phyloP scores from a whole-genome alignment of 64 coral and sea anemone species.

The Porites lutea region DNA sequence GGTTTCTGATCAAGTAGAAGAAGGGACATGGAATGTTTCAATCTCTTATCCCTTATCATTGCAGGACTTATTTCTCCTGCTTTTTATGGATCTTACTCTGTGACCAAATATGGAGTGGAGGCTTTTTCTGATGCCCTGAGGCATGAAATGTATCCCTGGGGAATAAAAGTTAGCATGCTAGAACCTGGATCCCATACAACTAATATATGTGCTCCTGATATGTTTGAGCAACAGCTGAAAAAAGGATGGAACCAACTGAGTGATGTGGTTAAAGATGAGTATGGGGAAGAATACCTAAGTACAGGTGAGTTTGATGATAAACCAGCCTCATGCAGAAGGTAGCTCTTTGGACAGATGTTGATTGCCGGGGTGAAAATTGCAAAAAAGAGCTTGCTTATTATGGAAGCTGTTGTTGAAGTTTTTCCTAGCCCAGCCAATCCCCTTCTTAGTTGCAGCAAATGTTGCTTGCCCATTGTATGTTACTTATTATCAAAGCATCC shows the following conservation, averaged over 20 bases:
- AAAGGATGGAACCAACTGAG: constrained; percentile 1
- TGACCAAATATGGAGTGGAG: constrained; percentile 54
- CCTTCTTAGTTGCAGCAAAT: too few species aligned
- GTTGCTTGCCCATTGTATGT: too few species aligned
- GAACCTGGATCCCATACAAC: constrained; percentile 29
- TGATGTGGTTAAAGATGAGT: constrained; percentile 37
- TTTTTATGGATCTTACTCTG: constrained; percentile 12
- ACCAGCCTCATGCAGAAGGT: too few species aligned
- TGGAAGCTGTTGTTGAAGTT: too few species aligned
- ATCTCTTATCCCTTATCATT: background rate
- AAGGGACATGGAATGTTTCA: too few species aligned
- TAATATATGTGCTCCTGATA: background rate
- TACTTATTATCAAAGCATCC: too few species aligned
- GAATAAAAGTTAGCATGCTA: constrained; percentile 37
- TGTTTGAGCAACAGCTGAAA: constrained; percentile 9
- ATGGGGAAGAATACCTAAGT: constrained; percentile 17
- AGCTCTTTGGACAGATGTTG: too few species aligned
- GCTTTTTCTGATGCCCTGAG: constrained; percentile 58
- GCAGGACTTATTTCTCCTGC: background rate
- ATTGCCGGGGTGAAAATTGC: too few species aligned
- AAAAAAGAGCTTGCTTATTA: too few species aligned
- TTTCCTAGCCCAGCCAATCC: too few species aligned
- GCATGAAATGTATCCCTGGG: constrained; percentile 40
- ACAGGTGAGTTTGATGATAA: background rate
- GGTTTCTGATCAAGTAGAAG: too few species aligned